Evolutionary conservation across 2,888 invertebrate genomes (phyloP), one percentile per base, ranked within the genome.

Genomic region (Amblyteles armatorius): DNA sequence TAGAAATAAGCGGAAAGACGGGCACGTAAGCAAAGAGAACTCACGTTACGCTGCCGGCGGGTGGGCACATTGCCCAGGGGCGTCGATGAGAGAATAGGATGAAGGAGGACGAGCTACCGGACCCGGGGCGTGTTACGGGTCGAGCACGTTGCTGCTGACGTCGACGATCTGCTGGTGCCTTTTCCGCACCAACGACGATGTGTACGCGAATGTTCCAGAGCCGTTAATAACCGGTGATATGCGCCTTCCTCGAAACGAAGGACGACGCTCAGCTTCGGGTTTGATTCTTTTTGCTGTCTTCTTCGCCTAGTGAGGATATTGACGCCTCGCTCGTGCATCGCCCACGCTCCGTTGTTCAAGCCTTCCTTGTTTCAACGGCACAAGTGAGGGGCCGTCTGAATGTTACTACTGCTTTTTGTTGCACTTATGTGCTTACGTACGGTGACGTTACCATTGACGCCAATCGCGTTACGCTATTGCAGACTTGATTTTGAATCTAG

Each of bases 1-100:
- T 1, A 26, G 26, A 26, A 57, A 22, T 26, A 26, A 11, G 11
- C 19, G 52, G 4, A 57, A 57, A 22, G 13, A 57, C 19, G 11
- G 9, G 22, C 3, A 50, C 13, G 29, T 19, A 57, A 83, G 33
- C 5, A 69, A 80, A 50, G 84, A 86, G 63, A 72, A 94, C 93
- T 94, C 91, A 93, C 94, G 94, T 93, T 91, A 92, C 92, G 92
- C 90, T 92, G 90, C 91, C 93, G 93, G 92, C 92, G 93, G 93
- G 92, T 92, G 93, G 94, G 94, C 93, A 93, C 93, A 94, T 93
- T 93, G 93, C 94, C 93, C 93, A 92, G 92, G 93, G 93, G 93
- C 93, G 92, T 93, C 92, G 93, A 91, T 92, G 90, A 90, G 91
- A 91, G 90, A 90, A 89, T 89, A 90, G 91, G 90, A 87, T 86